Evolutionary conservation across 2,113 vertebrate genomes (phyloP).

Genomic region (Phyllopteryx taeniolatus): DNA sequence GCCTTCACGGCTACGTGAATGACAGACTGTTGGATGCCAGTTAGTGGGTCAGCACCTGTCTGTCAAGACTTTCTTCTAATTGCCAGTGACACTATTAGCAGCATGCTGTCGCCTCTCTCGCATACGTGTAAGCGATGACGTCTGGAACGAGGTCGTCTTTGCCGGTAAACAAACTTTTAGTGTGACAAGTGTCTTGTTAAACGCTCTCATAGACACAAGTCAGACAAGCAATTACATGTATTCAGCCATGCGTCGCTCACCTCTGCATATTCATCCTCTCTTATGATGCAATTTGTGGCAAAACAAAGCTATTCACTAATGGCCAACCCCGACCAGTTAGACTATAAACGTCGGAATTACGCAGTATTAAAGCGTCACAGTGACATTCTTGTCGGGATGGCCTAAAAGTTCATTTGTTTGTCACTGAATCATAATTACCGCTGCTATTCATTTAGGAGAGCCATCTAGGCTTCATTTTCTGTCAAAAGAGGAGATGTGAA

Average conservation of each 20-base stretch:
- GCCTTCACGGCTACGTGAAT: conserved; percentile 70
- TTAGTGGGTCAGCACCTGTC: conserved; percentile 70
- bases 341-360: conserved; percentile 67
- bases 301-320: conserved; percentile 38
- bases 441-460: conserved; percentile 63
- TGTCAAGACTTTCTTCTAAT: conserved; percentile 66
- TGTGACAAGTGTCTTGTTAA: background rate
- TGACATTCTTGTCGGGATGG: conserved; percentile 63
- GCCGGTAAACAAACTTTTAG: conserved; percentile 43
- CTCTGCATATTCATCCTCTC: conserved; percentile 63
- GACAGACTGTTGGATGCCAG: conserved; percentile 81
- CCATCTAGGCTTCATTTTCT: conserved; percentile 64
- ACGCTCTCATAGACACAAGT: background rate
- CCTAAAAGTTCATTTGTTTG: conserved; percentile 60
- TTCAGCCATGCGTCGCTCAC: conserved; percentile 49
- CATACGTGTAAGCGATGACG: conserved; percentile 66
- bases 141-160: conserved; percentile 56
- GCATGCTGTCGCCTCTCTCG: conserved; percentile 66
- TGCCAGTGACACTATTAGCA: conserved; percentile 75
- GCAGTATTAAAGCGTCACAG: conserved; percentile 67
- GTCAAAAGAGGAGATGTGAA: conserved; percentile 63
- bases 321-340: conserved; percentile 25
- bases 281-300: conserved; percentile 43
- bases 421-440: conserved; percentile 66
- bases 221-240: conserved; percentile 42